These are phyloP conservation scores for Latrodectus hesperus DNA, from an alignment of 2,888 invertebrate genomes.

Conservation along the genomic window DNA sequence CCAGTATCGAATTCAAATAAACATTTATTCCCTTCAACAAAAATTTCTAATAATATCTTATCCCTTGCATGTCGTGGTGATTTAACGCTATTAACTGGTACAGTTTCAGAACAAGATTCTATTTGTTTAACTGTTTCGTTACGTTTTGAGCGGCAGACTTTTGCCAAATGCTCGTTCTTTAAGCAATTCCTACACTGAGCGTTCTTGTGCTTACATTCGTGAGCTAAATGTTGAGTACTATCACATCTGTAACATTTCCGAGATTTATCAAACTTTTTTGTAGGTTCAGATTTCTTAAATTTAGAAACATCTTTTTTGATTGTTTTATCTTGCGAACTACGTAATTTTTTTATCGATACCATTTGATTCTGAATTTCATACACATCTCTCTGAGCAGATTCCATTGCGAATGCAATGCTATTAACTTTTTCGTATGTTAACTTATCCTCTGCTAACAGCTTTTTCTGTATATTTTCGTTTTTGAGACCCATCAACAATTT, in stretches of 20 bases:
- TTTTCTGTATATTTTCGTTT: slow-evolving; percentile 14
- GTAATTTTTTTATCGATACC: slow-evolving; percentile 24
- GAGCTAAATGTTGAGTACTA: slow-evolving; percentile 55
- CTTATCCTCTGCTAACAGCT: slow-evolving; percentile 13
- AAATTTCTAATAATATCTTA: slow-evolving; percentile 48
- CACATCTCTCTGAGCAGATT: slow-evolving; percentile 17
- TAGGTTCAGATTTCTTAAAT: slow-evolving; percentile 48
- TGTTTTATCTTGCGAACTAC: too few relatives aligned
- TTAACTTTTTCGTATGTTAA: slow-evolving; percentile 12
- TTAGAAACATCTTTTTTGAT: too few relatives aligned
- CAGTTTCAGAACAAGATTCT: slow-evolving; percentile 55
- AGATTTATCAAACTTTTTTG: slow-evolving; percentile 55
- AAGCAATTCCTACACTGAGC: slow-evolving; percentile 53
- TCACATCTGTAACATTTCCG: slow-evolving; percentile 57
- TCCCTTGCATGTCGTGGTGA: slow-evolving; percentile 52
- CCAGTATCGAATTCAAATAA: slow-evolving; percentile 27
- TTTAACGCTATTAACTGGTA: slow-evolving; percentile 53
- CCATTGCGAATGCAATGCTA: slow-evolving; percentile 17
- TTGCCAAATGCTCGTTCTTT: slow-evolving; percentile 53
- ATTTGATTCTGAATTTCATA: slow-evolving; percentile 10
- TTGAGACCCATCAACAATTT: slow-evolving; percentile 20
- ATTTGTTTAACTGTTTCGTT: slow-evolving; percentile 54
- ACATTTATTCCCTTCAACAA: slow-evolving; percentile 24
- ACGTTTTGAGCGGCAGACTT: slow-evolving; percentile 52
- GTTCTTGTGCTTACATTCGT: slow-evolving; percentile 57